These are phyloP conservation scores for Periophthalmodon schlosseri DNA, from an alignment of 2,113 vertebrate genomes.

Conservation along the genomic window DNA sequence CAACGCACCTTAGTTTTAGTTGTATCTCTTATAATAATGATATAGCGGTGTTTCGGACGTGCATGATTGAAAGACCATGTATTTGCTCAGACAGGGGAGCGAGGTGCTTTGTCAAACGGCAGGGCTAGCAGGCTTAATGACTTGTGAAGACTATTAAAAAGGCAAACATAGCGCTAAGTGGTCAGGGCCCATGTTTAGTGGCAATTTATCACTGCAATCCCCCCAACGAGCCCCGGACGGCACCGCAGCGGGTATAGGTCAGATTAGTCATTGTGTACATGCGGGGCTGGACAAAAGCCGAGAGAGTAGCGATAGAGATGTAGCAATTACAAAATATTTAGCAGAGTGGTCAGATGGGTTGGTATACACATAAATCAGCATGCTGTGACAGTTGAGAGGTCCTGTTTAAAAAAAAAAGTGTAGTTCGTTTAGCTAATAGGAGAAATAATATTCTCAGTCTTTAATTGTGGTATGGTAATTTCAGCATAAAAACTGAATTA, in stretches of 20 bases:
- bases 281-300: not conserved
- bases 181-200: slow-evolving; percentile 21
- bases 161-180: slow-evolving; percentile 29
- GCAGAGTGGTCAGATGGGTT: not conserved
- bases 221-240: not conserved
- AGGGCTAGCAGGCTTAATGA: slow-evolving; percentile 43
- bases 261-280: not conserved
- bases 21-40: slow-evolving; percentile 17
- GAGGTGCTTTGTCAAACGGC: slow-evolving; percentile 31
- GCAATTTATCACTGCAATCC: slow-evolving; percentile 12
- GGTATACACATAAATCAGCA: not conserved
- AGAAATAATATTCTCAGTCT: too few relatives aligned
- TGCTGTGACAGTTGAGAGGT: too few relatives aligned
- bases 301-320: not conserved
- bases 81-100: slow-evolving; percentile 27
- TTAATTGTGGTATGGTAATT: too few relatives aligned
- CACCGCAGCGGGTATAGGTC: not conserved
- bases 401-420: too few relatives aligned
- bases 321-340: not conserved
- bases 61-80: slow-evolving; percentile 35
- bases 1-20: slow-evolving; percentile 7
- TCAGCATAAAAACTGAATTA: too few relatives aligned
- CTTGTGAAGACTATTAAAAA: slow-evolving; percentile 45
- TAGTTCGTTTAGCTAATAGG: too few relatives aligned
- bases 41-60: slow-evolving; percentile 25